Evolutionary conservation across 2,888 invertebrate species (phyloP).

Genomic region (Phania funesta): DNA sequence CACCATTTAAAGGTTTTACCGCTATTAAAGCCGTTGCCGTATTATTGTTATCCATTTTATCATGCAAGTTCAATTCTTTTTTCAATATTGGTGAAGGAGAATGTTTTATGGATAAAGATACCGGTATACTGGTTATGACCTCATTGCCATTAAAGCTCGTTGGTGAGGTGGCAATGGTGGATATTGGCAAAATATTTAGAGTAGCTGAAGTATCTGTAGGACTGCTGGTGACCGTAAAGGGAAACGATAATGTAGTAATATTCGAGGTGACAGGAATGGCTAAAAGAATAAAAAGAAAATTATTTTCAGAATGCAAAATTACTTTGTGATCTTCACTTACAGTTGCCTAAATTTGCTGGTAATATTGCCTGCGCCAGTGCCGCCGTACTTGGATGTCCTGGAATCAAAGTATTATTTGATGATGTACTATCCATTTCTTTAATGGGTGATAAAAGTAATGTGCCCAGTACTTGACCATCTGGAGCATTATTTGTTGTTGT

Average conservation of each 20-base stretch:
- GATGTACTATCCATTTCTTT: conserved; percentile 90
- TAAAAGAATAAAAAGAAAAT: conserved; percentile 35
- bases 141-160: conserved; percentile 73
- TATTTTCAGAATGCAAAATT: not conserved
- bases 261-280: conserved; percentile 73
- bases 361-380: conserved; percentile 90
- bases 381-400: conserved; percentile 87
- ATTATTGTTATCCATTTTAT: conserved; percentile 55
- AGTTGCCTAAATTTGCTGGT: conserved; percentile 78
- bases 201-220: conserved; percentile 75
- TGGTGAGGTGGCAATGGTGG: conserved; percentile 74
- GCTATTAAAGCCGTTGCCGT: conserved; percentile 73
- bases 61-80: conserved; percentile 71
- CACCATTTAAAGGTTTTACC: conserved; percentile 74
- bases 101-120: conserved; percentile 76
- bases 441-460: conserved; percentile 89
- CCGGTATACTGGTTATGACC: conserved; percentile 76
- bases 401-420: conserved; percentile 87
- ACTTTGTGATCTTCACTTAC: conserved; percentile 32
- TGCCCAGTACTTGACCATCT: conserved; percentile 88
- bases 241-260: conserved; percentile 79
- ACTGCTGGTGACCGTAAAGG: conserved; percentile 77
- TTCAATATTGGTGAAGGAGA: conserved; percentile 75
- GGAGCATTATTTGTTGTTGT: conserved; percentile 76
- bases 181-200: conserved; percentile 76